A percentile compares a stretch with the other conserved stretches of the same genome.
Conservation (phyloP, 2,113 vertebrate species). For the Gambusia affinis region DNA sequence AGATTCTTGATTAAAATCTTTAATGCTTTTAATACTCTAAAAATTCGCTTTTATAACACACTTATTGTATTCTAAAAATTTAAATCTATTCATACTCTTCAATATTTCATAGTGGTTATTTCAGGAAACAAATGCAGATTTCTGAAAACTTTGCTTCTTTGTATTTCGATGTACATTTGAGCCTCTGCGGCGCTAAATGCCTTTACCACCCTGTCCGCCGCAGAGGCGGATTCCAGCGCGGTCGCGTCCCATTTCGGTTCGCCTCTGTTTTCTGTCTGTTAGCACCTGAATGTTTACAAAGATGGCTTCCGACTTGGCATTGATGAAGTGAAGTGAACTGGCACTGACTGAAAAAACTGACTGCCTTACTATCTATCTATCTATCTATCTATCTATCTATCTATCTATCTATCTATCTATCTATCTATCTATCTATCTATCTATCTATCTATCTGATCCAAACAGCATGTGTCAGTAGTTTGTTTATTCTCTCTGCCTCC, state of each 20-base stretch:
- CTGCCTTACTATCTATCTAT: conserved; percentile 1
- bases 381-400: conserved; percentile 27
- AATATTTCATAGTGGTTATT: not conserved
- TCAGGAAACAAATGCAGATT: not conserved
- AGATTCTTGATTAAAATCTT: not conserved
- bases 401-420: conserved; percentile 31
- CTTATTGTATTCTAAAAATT: not conserved
- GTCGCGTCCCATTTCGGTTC: conserved; percentile 60
- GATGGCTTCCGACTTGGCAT: conserved; percentile 79
- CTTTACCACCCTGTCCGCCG: conserved; percentile 5
- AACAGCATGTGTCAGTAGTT: conserved; percentile 39
- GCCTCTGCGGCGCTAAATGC: not conserved
- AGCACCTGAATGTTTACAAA: conserved; percentile 81
- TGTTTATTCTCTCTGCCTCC: conserved; percentile 62
- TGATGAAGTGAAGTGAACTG: not conserved
- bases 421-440: conserved; percentile 31
- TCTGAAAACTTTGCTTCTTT: not conserved
- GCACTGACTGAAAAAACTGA: not conserved
- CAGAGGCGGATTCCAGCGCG: conserved; percentile 52
- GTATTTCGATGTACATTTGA: not conserved
- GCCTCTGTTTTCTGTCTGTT: conserved; percentile 81
- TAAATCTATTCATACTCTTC: not conserved
- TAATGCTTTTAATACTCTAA: not conserved
- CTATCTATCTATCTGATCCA: conserved; percentile 23
- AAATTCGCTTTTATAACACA: no score